Base-by-base conservation (phyloP, 2,113 vertebrate genomes). In the Zeus faber region DNA sequence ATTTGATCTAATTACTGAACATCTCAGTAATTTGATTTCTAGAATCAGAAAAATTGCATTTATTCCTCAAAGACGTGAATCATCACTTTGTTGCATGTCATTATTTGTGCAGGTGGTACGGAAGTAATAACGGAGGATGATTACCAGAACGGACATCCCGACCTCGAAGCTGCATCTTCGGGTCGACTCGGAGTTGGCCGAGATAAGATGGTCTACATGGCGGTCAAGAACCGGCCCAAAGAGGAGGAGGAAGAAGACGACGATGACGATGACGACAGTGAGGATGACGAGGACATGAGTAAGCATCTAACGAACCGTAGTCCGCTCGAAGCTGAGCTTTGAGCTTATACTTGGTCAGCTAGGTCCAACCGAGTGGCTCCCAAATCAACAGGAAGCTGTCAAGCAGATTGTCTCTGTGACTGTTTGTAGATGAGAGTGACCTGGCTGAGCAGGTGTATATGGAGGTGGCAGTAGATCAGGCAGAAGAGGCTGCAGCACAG, bases 141-240 rank as follows among this genome's bases (percentile, higher is more conserved):
- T 68, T 98, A 96, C 59, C 94, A 95, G 66, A 96, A 90, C 69
- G 93, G 97, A 52, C 95, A 97, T 77, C 85, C 93, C 55, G 93
- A 95, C 58, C 87, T 97, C 77, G 96, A 98, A 75, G 91, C 95
- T 54, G 91, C 89, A 33, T 79, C 85, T 18, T 87, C 92, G n/a
- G 93, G 89, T 41, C 91, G 95, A 78, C 84, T 97, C 67, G 91
- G 95, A 79, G 88, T 97, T 65, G 91, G 93, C 20, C 91, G 94
- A 72, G 97, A 99, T 80, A 99, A 98, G 87, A 98, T 98, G 96
- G 94, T 99, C 79, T 99, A 99, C 84, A 99, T 98, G 97, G 93
- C 97, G 47, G 93, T 99, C 55, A 99, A 99, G 85, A 93, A 96
- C 78, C 88, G 91, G 83, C 89, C 79, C 87, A 96, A 87, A 53